phyloP scores from a whole-genome alignment of 2,797 vertebrate genomes.

The Eidolon dupreanum region DNA sequence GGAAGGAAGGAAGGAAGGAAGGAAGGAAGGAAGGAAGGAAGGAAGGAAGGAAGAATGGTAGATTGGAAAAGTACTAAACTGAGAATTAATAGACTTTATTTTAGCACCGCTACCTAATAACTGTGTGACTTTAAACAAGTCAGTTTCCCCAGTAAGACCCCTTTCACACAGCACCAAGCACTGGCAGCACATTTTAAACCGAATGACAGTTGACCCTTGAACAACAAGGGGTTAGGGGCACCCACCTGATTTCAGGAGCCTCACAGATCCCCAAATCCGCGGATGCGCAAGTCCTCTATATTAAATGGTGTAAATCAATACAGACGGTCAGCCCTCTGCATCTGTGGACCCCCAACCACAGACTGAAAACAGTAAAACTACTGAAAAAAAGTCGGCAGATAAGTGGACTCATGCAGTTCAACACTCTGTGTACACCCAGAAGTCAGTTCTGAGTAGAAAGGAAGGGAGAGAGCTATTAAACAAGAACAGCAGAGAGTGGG shows the following conservation, averaged over 20 bases:
- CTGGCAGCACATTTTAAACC: not conserved
- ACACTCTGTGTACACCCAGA: not conserved
- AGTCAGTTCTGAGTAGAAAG: not conserved
- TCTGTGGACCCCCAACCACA: not conserved
- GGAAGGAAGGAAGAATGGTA: not conserved
- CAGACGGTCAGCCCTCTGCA: not conserved
- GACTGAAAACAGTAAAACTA: not conserved
- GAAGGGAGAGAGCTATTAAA: not conserved
- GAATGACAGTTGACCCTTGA: not conserved
- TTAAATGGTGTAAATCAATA: not conserved
- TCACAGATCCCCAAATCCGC: not conserved
- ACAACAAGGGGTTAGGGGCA: not conserved
- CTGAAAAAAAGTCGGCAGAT: not conserved
- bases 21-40: no score
- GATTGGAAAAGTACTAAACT: not conserved
- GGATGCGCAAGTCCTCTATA: not conserved
- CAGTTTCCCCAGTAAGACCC: not conserved
- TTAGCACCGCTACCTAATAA: not conserved
- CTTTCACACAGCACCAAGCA: not conserved
- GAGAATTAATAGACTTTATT: not conserved
- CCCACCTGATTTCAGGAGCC: not conserved
- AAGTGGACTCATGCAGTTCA: not conserved
- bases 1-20: no score
- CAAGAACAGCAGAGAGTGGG: not conserved
- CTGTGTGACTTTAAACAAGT: not conserved